Evolutionary conservation across 2,888 invertebrate genomes (phyloP).

Genomic region (Flexamia atlantica): DNA sequence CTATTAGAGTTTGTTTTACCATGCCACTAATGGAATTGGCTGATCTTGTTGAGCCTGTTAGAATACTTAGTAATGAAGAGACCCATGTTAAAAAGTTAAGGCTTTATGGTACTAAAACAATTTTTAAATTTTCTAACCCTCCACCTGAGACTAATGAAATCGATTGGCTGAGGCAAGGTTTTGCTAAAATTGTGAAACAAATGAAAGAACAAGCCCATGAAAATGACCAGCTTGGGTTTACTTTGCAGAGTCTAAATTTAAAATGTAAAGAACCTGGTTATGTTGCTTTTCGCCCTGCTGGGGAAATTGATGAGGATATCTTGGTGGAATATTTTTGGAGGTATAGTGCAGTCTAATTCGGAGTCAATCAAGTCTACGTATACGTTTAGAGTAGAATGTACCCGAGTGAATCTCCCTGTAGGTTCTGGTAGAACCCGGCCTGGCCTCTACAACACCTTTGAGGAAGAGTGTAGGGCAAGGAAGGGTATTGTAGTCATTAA

Average conservation of each 20-base stretch:
- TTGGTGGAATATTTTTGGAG: slow-evolving; percentile 47
- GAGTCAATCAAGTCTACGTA: slow-evolving; percentile 5
- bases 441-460: slow-evolving; percentile 59
- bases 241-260: slow-evolving; percentile 4
- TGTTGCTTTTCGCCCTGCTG: slow-evolving; percentile 34
- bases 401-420: slow-evolving; percentile 54
- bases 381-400: slow-evolving; percentile 57
- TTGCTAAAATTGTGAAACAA: neutral
- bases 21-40: no score
- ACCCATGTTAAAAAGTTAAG: slow-evolving; percentile 21
- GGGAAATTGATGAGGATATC: slow-evolving; percentile 23
- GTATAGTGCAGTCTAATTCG: slow-evolving; percentile 42
- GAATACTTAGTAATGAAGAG: neutral
- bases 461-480: slow-evolving; percentile 63
- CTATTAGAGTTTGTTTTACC: no score
- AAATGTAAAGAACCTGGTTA: slow-evolving; percentile 30
- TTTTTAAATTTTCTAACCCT: slow-evolving; percentile 19
- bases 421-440: slow-evolving; percentile 53
- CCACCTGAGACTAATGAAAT: neutral
- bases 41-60: no score
- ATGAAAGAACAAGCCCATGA: slow-evolving; percentile 1
- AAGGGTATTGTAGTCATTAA: slow-evolving; percentile 65
- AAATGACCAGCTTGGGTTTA: slow-evolving; percentile 21
- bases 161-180: slow-evolving; percentile 26
- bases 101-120: slow-evolving; percentile 4